Evolutionary conservation across 2,113 vertebrate species (phyloP).

Genomic region (Nothocercus julius): DNA sequence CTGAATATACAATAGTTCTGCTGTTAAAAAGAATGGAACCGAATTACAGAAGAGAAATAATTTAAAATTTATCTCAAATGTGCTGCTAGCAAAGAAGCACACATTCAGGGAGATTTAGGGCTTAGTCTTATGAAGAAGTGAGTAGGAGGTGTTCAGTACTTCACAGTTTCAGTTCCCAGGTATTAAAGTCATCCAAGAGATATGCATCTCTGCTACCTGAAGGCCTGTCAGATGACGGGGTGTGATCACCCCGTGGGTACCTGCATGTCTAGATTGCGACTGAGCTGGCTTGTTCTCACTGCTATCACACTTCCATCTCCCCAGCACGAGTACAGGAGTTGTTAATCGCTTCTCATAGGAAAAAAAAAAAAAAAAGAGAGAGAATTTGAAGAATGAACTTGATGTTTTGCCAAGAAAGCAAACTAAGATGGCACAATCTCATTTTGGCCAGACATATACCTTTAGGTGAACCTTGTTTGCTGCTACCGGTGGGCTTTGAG

Average conservation of each 20-base stretch:
- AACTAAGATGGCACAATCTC: background rate
- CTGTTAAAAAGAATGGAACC: background rate
- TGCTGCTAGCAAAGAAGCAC: background rate
- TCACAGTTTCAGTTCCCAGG: slow-evolving; percentile 31
- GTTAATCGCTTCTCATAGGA: background rate
- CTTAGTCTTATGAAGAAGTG: slow-evolving; percentile 16
- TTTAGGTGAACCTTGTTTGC: background rate
- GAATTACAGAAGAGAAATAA: background rate
- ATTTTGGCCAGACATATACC: background rate
- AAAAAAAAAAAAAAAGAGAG: background rate
- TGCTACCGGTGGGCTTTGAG: background rate
- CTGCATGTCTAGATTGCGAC: slow-evolving; percentile 41
- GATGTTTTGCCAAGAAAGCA: background rate
- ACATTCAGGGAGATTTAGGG: background rate
- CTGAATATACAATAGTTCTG: background rate
- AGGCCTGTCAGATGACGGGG: slow-evolving; percentile 62
- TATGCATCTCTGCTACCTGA: slow-evolving; percentile 44
- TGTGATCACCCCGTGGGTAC: slow-evolving; percentile 31
- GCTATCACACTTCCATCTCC: background rate
- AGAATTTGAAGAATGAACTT: background rate
- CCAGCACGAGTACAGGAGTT: background rate
- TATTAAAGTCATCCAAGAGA: slow-evolving; percentile 33
- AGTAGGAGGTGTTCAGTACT: background rate
- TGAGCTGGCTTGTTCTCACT: background rate
- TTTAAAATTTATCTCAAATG: background rate